phyloP scores from a whole-genome alignment of 2,113 vertebrate species.

The Dromas ardeola region DNA sequence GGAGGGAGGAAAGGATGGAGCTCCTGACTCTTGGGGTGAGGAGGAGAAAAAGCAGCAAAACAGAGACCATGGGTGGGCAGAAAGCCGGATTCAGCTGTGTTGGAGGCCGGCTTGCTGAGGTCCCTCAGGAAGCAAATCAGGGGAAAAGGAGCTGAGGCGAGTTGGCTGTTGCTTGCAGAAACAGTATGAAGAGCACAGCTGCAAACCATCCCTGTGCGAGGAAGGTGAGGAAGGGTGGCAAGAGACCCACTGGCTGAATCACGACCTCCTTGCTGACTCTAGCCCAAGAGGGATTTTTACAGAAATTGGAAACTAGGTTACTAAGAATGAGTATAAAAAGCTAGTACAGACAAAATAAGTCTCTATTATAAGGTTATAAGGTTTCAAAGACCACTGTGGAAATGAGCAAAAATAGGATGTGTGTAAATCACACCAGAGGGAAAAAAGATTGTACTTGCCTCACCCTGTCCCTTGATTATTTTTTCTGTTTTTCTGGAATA shows the following conservation, averaged over 20 bases:
- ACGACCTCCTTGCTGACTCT: not conserved
- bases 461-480: not conserved
- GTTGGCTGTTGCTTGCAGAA: not conserved
- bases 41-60: not conserved
- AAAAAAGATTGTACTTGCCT: not conserved
- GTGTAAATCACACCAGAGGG: not conserved
- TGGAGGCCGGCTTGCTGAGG: not conserved
- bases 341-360: not conserved
- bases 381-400: not conserved
- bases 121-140: not conserved
- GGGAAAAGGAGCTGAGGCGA: not conserved
- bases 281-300: not conserved
- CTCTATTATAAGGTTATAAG: not conserved
- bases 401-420: not conserved
- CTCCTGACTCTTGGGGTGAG: not conserved
- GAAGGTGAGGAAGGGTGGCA: not conserved
- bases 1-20: not conserved
- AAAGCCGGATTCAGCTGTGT: fast-evolving
- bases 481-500: not conserved
- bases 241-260: not conserved
- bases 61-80: not conserved
- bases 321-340: not conserved
- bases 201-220: not conserved
- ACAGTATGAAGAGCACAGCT: not conserved
- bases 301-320: not conserved